Conservation (phyloP, 2,888 invertebrate species). For the Netelia inedita region DNA sequence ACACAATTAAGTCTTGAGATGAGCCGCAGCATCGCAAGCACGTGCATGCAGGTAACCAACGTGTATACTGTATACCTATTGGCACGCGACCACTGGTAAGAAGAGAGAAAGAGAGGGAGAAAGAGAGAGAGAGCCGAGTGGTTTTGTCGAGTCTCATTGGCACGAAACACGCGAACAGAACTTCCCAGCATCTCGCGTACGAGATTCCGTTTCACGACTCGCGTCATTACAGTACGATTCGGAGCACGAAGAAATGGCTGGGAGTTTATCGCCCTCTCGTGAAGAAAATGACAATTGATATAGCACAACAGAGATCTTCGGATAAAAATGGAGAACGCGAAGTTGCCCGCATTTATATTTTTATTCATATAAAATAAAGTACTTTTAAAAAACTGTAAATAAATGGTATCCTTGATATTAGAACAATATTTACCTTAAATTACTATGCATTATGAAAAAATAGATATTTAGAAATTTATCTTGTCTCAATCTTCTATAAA, state of each 20-base stretch:
- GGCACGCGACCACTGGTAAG: slow-evolving; percentile 45
- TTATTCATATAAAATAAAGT: too few relatives aligned
- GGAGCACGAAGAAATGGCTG: slow-evolving; percentile 47
- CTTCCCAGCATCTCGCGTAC: slow-evolving; percentile 59
- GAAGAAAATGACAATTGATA: slow-evolving; percentile 50
- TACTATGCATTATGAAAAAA: too few relatives aligned
- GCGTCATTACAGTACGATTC: slow-evolving; percentile 55
- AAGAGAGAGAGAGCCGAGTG: slow-evolving; percentile 35
- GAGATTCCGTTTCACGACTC: slow-evolving; percentile 47
- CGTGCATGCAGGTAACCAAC: slow-evolving; percentile 6
- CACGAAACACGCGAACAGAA: slow-evolving; percentile 70
- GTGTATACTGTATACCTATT: slow-evolving; percentile 15
- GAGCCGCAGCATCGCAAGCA: slow-evolving; percentile 36
- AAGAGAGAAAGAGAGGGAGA: slow-evolving; percentile 10
- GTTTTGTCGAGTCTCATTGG: slow-evolving; percentile 64
- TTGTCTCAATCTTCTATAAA: too few relatives aligned
- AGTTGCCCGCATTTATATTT: too few relatives aligned
- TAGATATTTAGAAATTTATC: too few relatives aligned
- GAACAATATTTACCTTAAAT: too few relatives aligned
- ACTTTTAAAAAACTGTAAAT: too few relatives aligned
- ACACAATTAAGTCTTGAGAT: slow-evolving; percentile 52
- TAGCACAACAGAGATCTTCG: neutral
- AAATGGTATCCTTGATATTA: too few relatives aligned
- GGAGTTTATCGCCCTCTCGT: slow-evolving; percentile 37
- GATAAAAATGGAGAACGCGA: too few relatives aligned